phyloP scores from a whole-genome alignment of 2,113 vertebrate genomes.

The Solenodon paradoxus region DNA sequence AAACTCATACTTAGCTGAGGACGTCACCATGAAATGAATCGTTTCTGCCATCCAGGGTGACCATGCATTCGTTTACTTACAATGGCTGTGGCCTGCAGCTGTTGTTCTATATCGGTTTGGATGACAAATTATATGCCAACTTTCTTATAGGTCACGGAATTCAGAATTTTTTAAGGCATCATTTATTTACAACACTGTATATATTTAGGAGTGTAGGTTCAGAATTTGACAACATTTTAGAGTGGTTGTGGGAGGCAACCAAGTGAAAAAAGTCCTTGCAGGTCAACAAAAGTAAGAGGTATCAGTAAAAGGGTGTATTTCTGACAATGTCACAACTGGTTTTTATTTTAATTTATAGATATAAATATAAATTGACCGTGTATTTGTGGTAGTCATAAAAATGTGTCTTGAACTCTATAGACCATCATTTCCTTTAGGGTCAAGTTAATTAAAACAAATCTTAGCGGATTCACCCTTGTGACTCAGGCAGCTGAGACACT shows the following conservation, averaged over 20 bases:
- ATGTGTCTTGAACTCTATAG: background rate
- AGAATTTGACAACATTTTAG: background rate
- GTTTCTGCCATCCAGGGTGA: background rate
- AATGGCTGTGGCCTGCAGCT: background rate
- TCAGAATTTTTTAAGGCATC: too few relatives aligned
- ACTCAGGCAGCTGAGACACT: too few relatives aligned
- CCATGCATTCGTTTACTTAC: background rate
- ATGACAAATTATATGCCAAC: background rate
- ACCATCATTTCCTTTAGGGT: background rate
- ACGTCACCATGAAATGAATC: background rate
- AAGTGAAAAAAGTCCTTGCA: background rate
- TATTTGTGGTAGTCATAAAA: too few relatives aligned
- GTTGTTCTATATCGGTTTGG: background rate
- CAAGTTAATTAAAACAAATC: background rate
- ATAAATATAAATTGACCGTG: background rate
- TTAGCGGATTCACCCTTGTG: too few relatives aligned
- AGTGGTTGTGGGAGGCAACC: background rate
- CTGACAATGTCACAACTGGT: background rate
- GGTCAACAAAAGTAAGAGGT: background rate
- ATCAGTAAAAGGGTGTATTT: background rate
- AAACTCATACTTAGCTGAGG: background rate
- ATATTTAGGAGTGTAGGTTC: too few relatives aligned
- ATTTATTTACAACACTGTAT: too few relatives aligned
- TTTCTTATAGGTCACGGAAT: background rate
- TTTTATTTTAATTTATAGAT: slow-evolving; percentile 19